phyloP scores from a whole-genome alignment of 2,888 invertebrate species.

The Noctua pronuba region DNA sequence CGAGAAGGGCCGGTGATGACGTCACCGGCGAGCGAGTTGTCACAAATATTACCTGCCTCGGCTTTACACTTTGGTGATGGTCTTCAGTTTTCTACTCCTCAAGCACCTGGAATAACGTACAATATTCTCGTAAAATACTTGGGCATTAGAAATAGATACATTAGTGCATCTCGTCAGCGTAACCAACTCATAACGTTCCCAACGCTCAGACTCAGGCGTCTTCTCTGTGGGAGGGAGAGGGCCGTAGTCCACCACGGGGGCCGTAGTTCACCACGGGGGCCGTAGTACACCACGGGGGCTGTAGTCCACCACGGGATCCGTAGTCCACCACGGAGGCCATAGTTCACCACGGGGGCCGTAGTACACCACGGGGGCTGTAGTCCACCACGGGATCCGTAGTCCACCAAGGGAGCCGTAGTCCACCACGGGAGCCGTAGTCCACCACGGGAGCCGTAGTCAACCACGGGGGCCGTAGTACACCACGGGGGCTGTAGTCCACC shows the following conservation, averaged over 20 bases:
- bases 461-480: not conserved
- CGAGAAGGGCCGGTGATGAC: constrained; percentile 57
- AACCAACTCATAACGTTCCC: not conserved
- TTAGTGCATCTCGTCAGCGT: not conserved
- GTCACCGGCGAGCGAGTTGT: constrained; percentile 62
- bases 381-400: not conserved
- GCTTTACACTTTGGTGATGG: constrained; percentile 85
- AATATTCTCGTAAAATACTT: not conserved
- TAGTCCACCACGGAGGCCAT: not conserved
- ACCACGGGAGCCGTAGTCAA: no score
- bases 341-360: not conserved
- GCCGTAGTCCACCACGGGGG: not conserved
- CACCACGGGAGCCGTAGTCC: not conserved
- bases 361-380: no score
- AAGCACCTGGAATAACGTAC: constrained; percentile 77
- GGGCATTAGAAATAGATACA: not conserved
- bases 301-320: no score
- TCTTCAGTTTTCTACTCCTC: constrained; percentile 84
- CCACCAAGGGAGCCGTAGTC: not conserved
- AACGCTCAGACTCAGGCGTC: not conserved
- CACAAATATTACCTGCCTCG: constrained; percentile 56
- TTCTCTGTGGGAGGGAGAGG: not conserved
- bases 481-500: not conserved
- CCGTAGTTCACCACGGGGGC: not conserved
- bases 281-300: no score